Conservation (phyloP, 2,888 invertebrate genomes). For the Polydrusus cervinus region DNA sequence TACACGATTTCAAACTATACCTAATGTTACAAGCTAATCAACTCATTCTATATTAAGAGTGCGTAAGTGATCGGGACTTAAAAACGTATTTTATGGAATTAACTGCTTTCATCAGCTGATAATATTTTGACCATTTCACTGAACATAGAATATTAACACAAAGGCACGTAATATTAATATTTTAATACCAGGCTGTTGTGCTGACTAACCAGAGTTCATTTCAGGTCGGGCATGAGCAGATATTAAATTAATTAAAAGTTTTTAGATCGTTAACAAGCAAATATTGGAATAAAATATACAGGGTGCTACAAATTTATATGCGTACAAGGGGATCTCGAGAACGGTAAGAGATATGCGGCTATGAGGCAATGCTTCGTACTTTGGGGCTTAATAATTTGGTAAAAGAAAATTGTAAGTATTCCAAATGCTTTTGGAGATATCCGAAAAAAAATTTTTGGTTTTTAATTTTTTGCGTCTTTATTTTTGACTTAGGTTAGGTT, state of each 20-base stretch:
- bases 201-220: slow-evolving; percentile 7
- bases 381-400: too few species aligned
- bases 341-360: too few species aligned
- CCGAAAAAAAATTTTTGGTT: too few species aligned
- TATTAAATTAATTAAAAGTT: slow-evolving; percentile 20
- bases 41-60: too few species aligned
- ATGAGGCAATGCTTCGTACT: too few species aligned
- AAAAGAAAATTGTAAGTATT: too few species aligned
- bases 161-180: slow-evolving; percentile 26
- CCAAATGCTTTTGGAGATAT: too few species aligned
- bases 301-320: too few species aligned
- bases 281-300: neutral
- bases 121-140: slow-evolving; percentile 18
- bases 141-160: slow-evolving; percentile 22
- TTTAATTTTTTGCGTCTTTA: too few species aligned
- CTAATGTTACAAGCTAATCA: neutral
- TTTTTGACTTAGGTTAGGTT: too few species aligned
- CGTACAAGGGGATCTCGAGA: neutral
- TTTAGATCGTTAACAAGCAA: neutral
- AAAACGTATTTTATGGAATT: slow-evolving; percentile 7
- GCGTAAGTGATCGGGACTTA: neutral
- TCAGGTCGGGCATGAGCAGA: slow-evolving; percentile 14
- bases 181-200: slow-evolving; percentile 22
- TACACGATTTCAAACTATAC: neutral
- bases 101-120: slow-evolving; percentile 27